Percentiles rank a stretch among this genome's conserved stretches.
These are phyloP conservation scores for Hemicentrotus pulcherrimus DNA, from an alignment of 35 echinoderm and acorn worm species.

Conservation along the genomic window DNA sequence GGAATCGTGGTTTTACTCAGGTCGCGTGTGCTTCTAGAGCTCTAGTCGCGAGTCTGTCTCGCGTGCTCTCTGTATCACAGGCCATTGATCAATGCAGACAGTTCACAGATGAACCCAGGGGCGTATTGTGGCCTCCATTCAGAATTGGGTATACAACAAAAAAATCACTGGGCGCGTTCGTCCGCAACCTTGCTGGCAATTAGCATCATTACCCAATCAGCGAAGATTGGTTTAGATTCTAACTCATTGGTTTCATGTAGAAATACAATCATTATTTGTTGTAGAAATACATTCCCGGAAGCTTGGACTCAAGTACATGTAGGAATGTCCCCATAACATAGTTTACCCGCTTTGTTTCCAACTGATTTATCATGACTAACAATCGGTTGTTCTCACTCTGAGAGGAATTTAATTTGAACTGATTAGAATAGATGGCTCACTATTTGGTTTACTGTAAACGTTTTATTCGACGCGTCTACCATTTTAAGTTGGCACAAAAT, in stretches of 20 bases:
- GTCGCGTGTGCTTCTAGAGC: slow-evolving; percentile 23
- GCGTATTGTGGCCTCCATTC: slow-evolving; percentile 1
- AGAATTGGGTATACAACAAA: not conserved
- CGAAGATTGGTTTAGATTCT: not conserved
- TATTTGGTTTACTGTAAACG: too few species aligned
- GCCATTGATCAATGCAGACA: slow-evolving; percentile 31
- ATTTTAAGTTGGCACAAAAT: too few species aligned
- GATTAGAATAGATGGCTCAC: too few species aligned
- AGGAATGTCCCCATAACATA: not conserved
- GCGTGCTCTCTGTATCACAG: not conserved
- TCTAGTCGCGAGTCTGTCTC: slow-evolving; percentile 42
- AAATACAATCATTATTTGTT: not conserved
- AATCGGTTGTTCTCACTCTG: not conserved
- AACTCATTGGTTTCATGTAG: not conserved
- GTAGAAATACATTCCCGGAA: not conserved
- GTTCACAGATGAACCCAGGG: not conserved
- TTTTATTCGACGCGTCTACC: too few species aligned
- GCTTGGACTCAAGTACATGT: too few species aligned
- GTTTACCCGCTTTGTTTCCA: not conserved
- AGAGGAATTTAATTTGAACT: not conserved
- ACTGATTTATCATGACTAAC: not conserved
- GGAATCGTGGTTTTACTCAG: not conserved
- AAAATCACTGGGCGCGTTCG: not conserved
- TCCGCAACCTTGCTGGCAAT: slow-evolving; percentile 14
- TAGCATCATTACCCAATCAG: slow-evolving; percentile 10